Percentiles rank a stretch among this genome's conserved stretches.
Evolutionary conservation across 1,140 invertebrate species (phyloP).

Genomic region (Papilio glaucus): DNA sequence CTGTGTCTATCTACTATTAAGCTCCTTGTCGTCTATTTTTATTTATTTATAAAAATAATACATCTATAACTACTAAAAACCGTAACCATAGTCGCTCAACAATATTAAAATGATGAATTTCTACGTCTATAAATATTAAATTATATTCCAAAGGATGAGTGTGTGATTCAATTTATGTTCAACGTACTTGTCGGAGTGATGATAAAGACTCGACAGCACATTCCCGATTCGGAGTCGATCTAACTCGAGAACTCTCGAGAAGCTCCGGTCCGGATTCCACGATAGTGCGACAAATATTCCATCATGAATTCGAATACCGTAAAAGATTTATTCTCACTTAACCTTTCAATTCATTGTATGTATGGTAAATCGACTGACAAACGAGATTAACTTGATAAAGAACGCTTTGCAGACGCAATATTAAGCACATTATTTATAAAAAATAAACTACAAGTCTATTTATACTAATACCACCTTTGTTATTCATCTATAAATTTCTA

Average conservation of each 20-base stretch:
- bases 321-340: constrained; percentile 4
- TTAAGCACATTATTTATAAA: not conserved
- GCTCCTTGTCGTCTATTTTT: no score
- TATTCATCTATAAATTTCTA: no score
- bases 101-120: not conserved
- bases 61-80: no score
- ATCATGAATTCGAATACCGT: constrained; percentile 12
- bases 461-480: no score
- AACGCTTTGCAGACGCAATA: not conserved
- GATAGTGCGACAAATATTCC: constrained; percentile 22
- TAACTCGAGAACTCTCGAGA: constrained; percentile 3
- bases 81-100: no score
- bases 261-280: not conserved
- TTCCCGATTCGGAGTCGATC: constrained; percentile 14
- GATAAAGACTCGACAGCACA: constrained; percentile 7
- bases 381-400: not conserved
- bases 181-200: not conserved
- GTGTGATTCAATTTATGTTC: constrained; percentile 26
- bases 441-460: no score
- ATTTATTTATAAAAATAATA: no score
- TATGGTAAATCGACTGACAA: not conserved
- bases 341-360: not conserved
- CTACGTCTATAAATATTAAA: constrained; percentile 6
- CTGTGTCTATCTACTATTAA: no score
- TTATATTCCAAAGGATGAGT: not conserved